These are phyloP conservation scores for Galeopsomyia nigrocyanea DNA, from an alignment of 2,888 invertebrate species.

Conservation along the genomic window DNA sequence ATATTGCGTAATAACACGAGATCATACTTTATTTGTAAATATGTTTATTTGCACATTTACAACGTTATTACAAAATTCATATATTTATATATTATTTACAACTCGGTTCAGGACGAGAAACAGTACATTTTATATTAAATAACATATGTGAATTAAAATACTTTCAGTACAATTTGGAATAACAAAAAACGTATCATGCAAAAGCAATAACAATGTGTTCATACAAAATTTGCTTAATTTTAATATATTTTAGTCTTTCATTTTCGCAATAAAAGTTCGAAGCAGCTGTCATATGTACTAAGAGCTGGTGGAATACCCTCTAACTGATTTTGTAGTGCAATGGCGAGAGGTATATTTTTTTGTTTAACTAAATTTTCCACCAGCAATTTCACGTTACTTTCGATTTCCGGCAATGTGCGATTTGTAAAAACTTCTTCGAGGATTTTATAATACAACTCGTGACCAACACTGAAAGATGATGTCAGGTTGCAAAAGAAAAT, in stretches of 20 bases:
- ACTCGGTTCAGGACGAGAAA: not conserved
- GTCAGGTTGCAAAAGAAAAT: conserved; percentile 64
- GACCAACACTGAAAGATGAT: conserved; percentile 59
- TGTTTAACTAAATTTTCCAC: conserved; percentile 58
- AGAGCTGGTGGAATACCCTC: conserved; percentile 61
- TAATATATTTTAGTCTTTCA: conserved; percentile 33
- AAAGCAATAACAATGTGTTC: conserved; percentile 10
- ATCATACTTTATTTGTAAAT: too few species aligned
- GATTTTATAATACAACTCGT: conserved; percentile 60
- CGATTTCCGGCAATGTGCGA: conserved; percentile 56
- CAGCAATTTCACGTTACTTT: conserved; percentile 57
- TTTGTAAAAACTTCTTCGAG: conserved; percentile 62
- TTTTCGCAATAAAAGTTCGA: conserved; percentile 54
- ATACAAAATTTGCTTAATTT: conserved; percentile 3
- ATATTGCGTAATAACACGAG: too few species aligned
- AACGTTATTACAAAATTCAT: too few species aligned
- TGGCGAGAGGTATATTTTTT: conserved; percentile 61
- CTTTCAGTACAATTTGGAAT: not conserved
- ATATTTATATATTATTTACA: too few species aligned
- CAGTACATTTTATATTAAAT: not conserved
- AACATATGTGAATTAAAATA: not conserved
- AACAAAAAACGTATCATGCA: not conserved
- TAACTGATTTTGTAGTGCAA: conserved; percentile 62
- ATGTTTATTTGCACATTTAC: too few species aligned
- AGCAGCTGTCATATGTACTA: conserved; percentile 61